Base-by-base conservation (phyloP, 2,113 vertebrate genomes). In the Pedetes capensis region DNA sequence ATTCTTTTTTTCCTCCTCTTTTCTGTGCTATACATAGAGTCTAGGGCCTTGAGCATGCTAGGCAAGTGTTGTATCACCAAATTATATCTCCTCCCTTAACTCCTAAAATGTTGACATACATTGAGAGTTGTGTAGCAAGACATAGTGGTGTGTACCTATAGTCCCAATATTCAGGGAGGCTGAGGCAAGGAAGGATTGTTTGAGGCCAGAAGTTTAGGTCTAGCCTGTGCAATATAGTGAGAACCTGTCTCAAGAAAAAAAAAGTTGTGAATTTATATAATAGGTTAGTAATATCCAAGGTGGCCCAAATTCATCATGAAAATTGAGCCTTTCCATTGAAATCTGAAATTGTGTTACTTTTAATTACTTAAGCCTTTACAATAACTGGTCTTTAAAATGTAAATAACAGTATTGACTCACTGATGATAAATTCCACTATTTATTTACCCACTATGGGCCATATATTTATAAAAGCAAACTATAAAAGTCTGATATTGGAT, bases 311-410 rank as follows among this genome's bases (percentile, higher is more conserved):
- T 71, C 42, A 71, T 91, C 85, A 86, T 72, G 66, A 61, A 82
- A 72, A 75, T 11, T 64, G 27, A 90, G 20, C 12, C 42, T 85
- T 87, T 80, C 47, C 49, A 85, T 6, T 78, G 39, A 92, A 87
- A 88, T 42, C 4, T 72, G 57, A 84, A 94, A 42, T 57, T 76
- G 53, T 61, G n/a, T 20, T 76, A 76, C 25, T 84, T 86, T 49
- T 12, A 75, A 34, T 85, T 91, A 82, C 22, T 93, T 95, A 82
- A 78, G 74, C 2, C 51, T 95, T 95, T 94, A 84, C 0, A 93
- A 79, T 68, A 94, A 88, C 2, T 95, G 80, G 37, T 55, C 23
- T 84, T 79, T 71, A 25, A 91, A 87, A 96, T 82, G 79, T 9
- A 93, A 93, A 55, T 86, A 68, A 68, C 27, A 80, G 55, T 34